Base-by-base conservation (phyloP, 2,888 invertebrate genomes). In the Clivina fossor region DNA sequence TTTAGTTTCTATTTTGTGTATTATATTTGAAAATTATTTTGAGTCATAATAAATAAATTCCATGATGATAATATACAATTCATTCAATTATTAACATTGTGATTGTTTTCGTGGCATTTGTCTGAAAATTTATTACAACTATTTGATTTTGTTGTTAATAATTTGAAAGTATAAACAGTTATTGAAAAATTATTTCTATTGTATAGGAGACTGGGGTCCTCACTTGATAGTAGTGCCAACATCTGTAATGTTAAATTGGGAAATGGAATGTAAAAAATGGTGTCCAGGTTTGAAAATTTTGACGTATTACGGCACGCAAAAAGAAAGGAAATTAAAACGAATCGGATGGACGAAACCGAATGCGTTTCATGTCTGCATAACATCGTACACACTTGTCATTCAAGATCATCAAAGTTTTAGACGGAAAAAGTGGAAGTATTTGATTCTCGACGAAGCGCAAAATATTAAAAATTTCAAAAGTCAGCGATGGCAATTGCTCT, bases 211-310 rank as follows among this genome's bases (percentile, higher is more conserved):
- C 71, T 99, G 99, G 99, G 99, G 99, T 24, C 99, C 99, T 50
- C 99, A 99, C 81, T 80, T 99, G 18, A 95, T 99, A 63, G 91
- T 99, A 60, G 99, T 99, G 63, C 99, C 99, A 57, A 99, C 99
- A 11, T 97, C 97, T 62, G 98, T 99, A 46, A 96, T 99, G 90
- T 81, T 99, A 59, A 99, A 99, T 77, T 99, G 99, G 99, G 99
- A 99, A 78, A 94, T 98, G 93, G 99, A 99, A 76, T 91, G 96
- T 70, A 98, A 99, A 76, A 98, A 98, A 75, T 99, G 99, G 99
- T 98, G 97, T 74, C 99, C 99, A 1, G 94, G 93, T 47, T 95
- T 99, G 74, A 99, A 99, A 80, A 93, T 99, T 68, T 82, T 99
- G 63, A 98, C 98, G 1, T 99, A 99, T 74, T 99, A 96, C 71